Evolutionary conservation across 2,888 invertebrate genomes (phyloP).

Genomic region (Parnassius apollo): DNA sequence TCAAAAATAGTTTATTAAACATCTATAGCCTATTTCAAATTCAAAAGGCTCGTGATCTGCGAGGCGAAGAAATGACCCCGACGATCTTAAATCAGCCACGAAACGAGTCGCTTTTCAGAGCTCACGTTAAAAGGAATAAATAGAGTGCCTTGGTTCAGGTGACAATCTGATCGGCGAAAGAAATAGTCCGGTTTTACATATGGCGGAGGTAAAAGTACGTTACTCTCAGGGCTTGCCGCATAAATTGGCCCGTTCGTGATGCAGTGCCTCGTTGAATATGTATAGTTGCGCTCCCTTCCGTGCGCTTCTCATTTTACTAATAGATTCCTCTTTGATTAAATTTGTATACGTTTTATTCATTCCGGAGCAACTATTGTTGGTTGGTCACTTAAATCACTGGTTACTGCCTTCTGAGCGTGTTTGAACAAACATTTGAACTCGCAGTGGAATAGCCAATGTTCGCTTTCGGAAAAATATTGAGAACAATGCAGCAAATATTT

Average conservation of each 20-base stretch:
- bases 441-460: conserved; percentile 31
- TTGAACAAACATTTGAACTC: conserved; percentile 40
- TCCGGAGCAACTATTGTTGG: conserved; percentile 70
- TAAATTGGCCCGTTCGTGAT: conserved; percentile 80
- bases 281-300: conserved; percentile 80
- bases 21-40: neutral
- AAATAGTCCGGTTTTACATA: conserved; percentile 78
- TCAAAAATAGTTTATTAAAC: neutral
- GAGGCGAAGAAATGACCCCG: conserved; percentile 28
- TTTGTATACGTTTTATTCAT: conserved; percentile 81
- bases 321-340: conserved; percentile 82
- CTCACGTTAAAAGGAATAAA: conserved; percentile 40
- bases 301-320: conserved; percentile 80
- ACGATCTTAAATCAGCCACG: conserved; percentile 37
- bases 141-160: conserved; percentile 52
- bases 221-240: conserved; percentile 75
- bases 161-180: conserved; percentile 69
- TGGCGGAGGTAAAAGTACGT: conserved; percentile 73
- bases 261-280: conserved; percentile 81
- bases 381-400: conserved; percentile 66
- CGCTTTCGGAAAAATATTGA: conserved; percentile 27
- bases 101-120: conserved; percentile 40
- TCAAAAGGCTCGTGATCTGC: conserved; percentile 36
- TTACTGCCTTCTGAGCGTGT: conserved; percentile 44
- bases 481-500: conserved; percentile 18